Evolutionary conservation across 2,113 vertebrate genomes (phyloP).

Genomic region (Tachysurus fulvidraco): DNA sequence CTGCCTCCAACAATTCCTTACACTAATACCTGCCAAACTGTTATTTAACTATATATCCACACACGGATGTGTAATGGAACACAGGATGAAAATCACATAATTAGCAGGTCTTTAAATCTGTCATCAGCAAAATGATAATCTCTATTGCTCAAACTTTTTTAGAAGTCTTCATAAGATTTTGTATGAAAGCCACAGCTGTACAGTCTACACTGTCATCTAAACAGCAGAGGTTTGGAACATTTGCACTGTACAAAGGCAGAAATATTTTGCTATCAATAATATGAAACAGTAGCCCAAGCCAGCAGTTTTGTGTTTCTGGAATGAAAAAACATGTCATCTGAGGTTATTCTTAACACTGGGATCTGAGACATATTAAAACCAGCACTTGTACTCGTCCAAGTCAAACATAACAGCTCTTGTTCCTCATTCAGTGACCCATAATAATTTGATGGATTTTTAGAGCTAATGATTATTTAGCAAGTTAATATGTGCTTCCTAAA

Average conservation of each 20-base stretch:
- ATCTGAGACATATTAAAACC: constrained; percentile 25
- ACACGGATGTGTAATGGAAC: neutral
- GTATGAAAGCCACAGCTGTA: neutral
- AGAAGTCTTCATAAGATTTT: too few species aligned
- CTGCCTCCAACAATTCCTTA: constrained; percentile 18
- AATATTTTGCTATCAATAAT: constrained; percentile 21
- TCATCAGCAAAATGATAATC: neutral
- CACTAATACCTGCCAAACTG: neutral
- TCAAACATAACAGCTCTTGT: constrained; percentile 35
- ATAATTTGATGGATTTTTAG: constrained; percentile 51
- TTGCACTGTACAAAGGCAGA: neutral
- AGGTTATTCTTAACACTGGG: constrained; percentile 6
- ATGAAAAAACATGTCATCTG: constrained; percentile 16
- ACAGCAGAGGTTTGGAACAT: neutral
- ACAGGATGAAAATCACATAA: neutral
- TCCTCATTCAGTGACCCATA: constrained; percentile 48
- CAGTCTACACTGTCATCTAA: neutral
- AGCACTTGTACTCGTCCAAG: neutral
- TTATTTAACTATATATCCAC: neutral
- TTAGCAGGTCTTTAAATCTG: neutral
- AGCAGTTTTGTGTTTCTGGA: constrained; percentile 4
- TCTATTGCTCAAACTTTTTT: neutral
- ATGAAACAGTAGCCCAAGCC: neutral
- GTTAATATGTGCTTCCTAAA: constrained; percentile 56
- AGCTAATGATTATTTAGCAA: constrained; percentile 51